Percentiles rank a stretch among this genome's conserved stretches.
Conservation (phyloP, 2,888 invertebrate species). For the Dinocampus coccinellae region DNA sequence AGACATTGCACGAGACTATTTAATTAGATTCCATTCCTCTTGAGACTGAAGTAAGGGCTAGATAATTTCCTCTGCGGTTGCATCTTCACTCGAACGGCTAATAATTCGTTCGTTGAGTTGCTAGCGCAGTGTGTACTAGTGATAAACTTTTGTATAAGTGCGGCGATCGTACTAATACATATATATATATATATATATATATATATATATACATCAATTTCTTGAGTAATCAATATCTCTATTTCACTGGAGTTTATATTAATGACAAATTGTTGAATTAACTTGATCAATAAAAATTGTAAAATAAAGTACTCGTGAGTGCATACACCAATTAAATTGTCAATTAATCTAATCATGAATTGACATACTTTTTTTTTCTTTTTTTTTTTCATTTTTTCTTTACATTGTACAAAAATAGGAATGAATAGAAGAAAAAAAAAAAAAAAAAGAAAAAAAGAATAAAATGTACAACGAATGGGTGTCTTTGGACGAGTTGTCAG, state of each 20-base stretch:
- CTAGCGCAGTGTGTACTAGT: neutral
- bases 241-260: too few relatives aligned
- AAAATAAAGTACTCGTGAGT: neutral
- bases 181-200: too few relatives aligned
- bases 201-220: too few relatives aligned
- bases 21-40: constrained; percentile 58
- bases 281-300: neutral
- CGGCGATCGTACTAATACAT: neutral
- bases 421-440: neutral
- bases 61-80: constrained; percentile 37
- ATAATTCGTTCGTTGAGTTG: neutral
- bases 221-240: too few relatives aligned
- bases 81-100: constrained; percentile 27
- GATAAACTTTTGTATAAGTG: neutral
- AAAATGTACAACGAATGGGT: neutral
- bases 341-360: neutral
- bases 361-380: too few relatives aligned
- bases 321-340: neutral
- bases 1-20: constrained; percentile 43
- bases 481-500: neutral
- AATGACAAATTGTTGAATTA: neutral
- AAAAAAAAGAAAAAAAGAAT: neutral
- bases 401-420: neutral
- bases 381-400: neutral
- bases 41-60: constrained; percentile 39